A percentile compares a stretch with the other conserved stretches of the same genome.
Evolutionary conservation across 2,888 invertebrate genomes (phyloP).

Genomic region (Athetis lepigone): DNA sequence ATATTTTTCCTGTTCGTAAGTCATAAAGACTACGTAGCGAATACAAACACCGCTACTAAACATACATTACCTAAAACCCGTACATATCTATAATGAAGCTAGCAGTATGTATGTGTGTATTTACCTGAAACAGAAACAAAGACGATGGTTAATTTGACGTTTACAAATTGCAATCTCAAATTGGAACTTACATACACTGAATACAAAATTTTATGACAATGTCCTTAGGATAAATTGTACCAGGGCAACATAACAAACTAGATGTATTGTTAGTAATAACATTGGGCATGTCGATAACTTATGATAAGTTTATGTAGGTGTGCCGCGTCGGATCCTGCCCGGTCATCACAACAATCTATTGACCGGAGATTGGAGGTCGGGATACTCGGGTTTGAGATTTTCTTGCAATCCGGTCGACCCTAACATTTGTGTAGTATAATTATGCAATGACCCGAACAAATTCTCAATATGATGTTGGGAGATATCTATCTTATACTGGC

Average conservation of each 20-base stretch:
- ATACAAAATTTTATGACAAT: not conserved
- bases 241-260: constrained; percentile 44
- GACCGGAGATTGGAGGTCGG: constrained; percentile 55
- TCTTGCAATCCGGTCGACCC: constrained; percentile 34
- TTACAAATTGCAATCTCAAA: not conserved
- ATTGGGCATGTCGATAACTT: constrained; percentile 50
- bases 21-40: not conserved
- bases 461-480: constrained; percentile 27
- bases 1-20: not conserved
- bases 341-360: constrained; percentile 61
- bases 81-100: not conserved
- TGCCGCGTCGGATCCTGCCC: constrained; percentile 35
- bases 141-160: constrained; percentile 10
- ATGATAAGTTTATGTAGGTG: constrained; percentile 60
- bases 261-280: constrained; percentile 44
- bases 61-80: constrained; percentile 27
- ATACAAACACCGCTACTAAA: not conserved
- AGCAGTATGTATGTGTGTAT: constrained; percentile 17
- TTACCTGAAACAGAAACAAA: constrained; percentile 67
- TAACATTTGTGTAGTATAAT: constrained; percentile 35
- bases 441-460: constrained; percentile 39
- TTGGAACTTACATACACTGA: not conserved
- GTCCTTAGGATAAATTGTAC: constrained; percentile 29
- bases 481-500: constrained; percentile 4
- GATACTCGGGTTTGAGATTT: constrained; percentile 43